Evolutionary conservation across 2,888 invertebrate genomes (phyloP).

Genomic region (Panopea generosa): DNA sequence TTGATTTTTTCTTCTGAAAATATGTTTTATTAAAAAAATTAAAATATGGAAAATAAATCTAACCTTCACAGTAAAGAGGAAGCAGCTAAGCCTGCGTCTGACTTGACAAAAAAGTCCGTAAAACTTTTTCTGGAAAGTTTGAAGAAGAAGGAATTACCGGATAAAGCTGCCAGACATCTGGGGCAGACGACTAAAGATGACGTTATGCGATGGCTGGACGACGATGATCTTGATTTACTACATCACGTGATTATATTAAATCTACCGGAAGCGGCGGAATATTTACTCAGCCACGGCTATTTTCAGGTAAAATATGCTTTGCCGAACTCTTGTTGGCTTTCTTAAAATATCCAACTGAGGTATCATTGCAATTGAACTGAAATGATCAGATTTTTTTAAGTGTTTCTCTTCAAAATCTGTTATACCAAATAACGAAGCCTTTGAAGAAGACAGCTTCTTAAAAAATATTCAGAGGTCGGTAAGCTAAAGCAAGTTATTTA

Average conservation of each 20-base stretch:
- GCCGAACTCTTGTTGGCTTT: too few species aligned
- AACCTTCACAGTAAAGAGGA: not conserved
- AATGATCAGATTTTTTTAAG: too few species aligned
- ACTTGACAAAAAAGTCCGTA: slow-evolving; percentile 31
- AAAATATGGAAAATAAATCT: too few species aligned
- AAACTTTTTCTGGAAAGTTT: slow-evolving; percentile 58
- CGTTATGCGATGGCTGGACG: slow-evolving; percentile 71
- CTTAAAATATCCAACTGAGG: too few species aligned
- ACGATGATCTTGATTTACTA: slow-evolving; percentile 73
- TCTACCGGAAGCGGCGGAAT: slow-evolving; percentile 72
- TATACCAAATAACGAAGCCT: too few species aligned
- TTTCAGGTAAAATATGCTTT: slow-evolving; percentile 18
- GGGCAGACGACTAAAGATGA: slow-evolving; percentile 63
- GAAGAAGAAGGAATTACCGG: slow-evolving; percentile 52
- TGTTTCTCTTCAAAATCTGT: too few species aligned
- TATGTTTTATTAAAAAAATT: too few species aligned
- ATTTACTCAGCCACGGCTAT: slow-evolving; percentile 54
- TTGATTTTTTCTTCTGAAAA: too few species aligned
- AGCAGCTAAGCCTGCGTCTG: slow-evolving; percentile 32
- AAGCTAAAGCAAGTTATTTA: too few species aligned
- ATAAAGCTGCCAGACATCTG: slow-evolving; percentile 53
- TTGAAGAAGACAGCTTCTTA: too few species aligned
- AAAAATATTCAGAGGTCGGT: too few species aligned
- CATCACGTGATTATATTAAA: slow-evolving; percentile 78
- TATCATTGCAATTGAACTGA: too few species aligned